Evolutionary conservation across 2,113 vertebrate genomes (phyloP).

Genomic region (Zosterops pallidus): DNA sequence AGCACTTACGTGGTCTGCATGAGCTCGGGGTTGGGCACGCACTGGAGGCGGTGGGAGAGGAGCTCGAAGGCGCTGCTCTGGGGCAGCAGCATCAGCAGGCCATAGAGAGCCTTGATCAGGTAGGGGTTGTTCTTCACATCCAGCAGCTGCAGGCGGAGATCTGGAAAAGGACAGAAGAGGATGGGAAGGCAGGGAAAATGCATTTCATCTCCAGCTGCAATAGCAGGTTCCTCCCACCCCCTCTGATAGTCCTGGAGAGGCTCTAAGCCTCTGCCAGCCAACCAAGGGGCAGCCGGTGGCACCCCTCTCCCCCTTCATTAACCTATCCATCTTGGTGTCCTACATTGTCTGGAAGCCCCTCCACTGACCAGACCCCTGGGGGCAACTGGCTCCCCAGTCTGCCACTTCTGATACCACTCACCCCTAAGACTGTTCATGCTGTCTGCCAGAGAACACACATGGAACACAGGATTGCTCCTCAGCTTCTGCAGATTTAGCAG

Average conservation of each 20-base stretch:
- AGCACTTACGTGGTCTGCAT: constrained; percentile 83
- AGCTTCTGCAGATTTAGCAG: background rate
- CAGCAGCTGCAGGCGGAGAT: constrained; percentile 92
- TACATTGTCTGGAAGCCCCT: background rate
- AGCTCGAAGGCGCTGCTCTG: constrained; percentile 97
- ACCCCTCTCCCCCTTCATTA: background rate
- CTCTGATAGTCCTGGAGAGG: background rate
- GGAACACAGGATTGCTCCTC: background rate
- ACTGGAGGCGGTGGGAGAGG: constrained; percentile 91
- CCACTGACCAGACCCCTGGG: background rate
- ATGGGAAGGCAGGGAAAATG: background rate
- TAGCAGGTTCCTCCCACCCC: background rate
- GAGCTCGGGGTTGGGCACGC: constrained; percentile 95
- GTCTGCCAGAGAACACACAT: background rate
- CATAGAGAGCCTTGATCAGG: constrained; percentile 95
- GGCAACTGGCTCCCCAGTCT: background rate
- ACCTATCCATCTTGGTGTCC: background rate
- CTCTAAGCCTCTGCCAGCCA: background rate
- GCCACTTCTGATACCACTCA: background rate
- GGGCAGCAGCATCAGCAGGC: constrained; percentile 95
- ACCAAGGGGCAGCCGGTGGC: background rate
- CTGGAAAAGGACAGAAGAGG: constrained; percentile 49
- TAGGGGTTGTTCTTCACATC: constrained; percentile 96
- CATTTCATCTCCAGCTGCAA: background rate
- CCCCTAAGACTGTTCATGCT: accelerated